Evolutionary conservation across 2,797 vertebrate genomes (phyloP).

Genomic region (Zonotrichia albicollis): DNA sequence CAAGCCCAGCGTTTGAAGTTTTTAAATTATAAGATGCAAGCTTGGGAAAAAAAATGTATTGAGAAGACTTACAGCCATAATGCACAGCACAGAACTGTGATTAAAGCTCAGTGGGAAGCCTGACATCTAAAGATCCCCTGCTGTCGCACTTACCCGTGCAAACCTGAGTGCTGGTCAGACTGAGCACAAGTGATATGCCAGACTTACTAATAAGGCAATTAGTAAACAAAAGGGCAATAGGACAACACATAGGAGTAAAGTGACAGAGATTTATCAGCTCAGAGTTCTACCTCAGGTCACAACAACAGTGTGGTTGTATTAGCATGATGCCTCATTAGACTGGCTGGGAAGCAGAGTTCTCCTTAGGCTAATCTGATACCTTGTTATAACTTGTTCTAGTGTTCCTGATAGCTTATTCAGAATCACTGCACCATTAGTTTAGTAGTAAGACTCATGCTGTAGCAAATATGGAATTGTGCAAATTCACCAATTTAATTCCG

Average conservation of each 20-base stretch:
- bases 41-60: fast-evolving
- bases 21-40: neutral
- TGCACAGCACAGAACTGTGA: neutral
- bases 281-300: neutral
- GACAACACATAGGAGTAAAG: neutral
- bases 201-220: constrained; percentile 16
- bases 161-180: neutral
- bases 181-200: neutral
- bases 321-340: neutral
- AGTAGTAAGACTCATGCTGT: neutral
- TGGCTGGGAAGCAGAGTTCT: neutral
- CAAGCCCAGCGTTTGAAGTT: neutral
- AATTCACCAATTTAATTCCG: neutral
- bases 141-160: neutral
- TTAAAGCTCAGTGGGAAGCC: neutral
- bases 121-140: neutral
- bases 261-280: neutral
- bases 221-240: constrained; percentile 36
- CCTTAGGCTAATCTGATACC: neutral
- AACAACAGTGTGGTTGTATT: neutral
- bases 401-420: neutral
- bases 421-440: neutral
- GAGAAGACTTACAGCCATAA: neutral
- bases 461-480: neutral
- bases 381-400: neutral